phyloP scores from a whole-genome alignment of 2,113 vertebrate genomes.

The Rhinopomastus cyanomelas region DNA sequence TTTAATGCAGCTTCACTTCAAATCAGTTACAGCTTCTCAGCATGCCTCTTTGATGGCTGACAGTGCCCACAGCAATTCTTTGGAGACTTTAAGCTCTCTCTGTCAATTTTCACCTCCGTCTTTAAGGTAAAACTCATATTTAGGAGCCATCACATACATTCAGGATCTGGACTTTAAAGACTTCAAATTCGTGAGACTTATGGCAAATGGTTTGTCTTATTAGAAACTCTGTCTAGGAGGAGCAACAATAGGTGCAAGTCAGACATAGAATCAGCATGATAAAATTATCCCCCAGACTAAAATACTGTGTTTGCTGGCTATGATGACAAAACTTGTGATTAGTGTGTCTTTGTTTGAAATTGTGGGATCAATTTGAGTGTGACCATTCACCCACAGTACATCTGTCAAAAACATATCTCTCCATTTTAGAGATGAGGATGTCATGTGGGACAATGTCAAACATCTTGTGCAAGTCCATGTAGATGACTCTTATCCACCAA shows the following conservation, averaged over 20 bases:
- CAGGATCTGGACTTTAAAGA: neutral
- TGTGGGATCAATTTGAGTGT: too few species aligned
- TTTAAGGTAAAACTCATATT: neutral
- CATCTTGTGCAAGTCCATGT: too few species aligned
- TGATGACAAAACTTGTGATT: too few species aligned
- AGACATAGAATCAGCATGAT: neutral
- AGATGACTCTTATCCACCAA: too few species aligned
- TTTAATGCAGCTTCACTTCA: neutral
- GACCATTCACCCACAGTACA: too few species aligned
- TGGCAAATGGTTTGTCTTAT: neutral
- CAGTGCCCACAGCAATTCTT: neutral
- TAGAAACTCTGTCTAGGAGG: neutral
- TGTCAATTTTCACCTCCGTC: conserved; percentile 4
- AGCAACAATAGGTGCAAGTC: neutral
- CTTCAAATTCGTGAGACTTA: neutral
- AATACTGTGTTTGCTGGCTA: too few species aligned
- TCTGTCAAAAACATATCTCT: too few species aligned
- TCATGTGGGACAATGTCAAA: too few species aligned
- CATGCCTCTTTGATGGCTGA: neutral
- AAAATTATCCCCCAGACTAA: neutral
- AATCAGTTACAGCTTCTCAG: neutral
- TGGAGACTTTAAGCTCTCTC: neutral
- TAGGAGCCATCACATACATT: neutral
- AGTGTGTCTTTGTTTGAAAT: too few species aligned
- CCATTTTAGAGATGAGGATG: too few species aligned